phyloP scores from a whole-genome alignment of 1,140 invertebrate genomes.

The Dryas iulia region DNA sequence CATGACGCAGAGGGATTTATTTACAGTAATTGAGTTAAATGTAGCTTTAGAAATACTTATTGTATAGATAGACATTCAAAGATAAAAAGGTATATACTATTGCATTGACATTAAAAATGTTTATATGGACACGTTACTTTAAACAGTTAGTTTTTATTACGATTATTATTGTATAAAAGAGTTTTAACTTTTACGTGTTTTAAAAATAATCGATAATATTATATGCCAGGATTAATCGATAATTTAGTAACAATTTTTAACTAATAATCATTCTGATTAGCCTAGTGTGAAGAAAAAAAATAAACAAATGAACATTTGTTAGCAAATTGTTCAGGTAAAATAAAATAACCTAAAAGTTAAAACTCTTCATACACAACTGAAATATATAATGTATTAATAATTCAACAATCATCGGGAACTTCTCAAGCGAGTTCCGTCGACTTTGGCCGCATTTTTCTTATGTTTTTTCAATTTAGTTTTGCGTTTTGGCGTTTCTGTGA shows the following conservation, averaged over 20 bases:
- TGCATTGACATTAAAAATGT: background rate
- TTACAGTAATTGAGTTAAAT: background rate
- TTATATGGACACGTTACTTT: background rate
- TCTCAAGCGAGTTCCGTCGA: slow-evolving; percentile 49
- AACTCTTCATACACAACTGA: no score
- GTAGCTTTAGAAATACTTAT: background rate
- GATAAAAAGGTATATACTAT: slow-evolving; percentile 2
- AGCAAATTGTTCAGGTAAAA: no score
- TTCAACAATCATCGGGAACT: slow-evolving; percentile 59
- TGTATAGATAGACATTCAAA: slow-evolving; percentile 3
- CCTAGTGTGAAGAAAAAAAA: no score
- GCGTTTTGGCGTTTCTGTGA: slow-evolving; percentile 50
- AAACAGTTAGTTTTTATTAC: background rate
- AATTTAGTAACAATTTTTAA: no score
- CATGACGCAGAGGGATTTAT: background rate
- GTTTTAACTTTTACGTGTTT: background rate
- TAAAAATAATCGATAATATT: background rate
- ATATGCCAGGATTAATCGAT: background rate
- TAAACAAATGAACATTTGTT: no score
- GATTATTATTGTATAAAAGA: background rate
- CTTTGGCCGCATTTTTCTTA: slow-evolving; percentile 47
- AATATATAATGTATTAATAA: background rate
- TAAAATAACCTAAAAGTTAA: no score
- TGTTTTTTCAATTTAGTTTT: slow-evolving; percentile 51
- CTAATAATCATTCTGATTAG: no score